Percentiles rank a stretch among this genome's conserved stretches.
Conservation (phyloP, 2,888 invertebrate genomes). For the Limnephilus lunatus region DNA sequence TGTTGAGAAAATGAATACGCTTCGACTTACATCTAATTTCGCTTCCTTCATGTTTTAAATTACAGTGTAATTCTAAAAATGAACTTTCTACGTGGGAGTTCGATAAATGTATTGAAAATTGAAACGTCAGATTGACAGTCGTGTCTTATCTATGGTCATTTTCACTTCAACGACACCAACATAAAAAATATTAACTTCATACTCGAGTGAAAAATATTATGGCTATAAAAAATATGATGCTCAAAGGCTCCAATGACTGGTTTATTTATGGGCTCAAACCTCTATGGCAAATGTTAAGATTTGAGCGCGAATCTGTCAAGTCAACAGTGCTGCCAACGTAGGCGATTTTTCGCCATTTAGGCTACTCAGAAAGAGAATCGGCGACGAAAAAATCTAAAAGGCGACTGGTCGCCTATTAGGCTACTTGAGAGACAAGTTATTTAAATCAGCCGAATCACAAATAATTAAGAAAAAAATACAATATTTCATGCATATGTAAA, state of each 20-base stretch:
- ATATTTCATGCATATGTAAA: no score
- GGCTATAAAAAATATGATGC: no score
- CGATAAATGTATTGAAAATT: conserved; percentile 45
- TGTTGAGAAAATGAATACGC: not conserved
- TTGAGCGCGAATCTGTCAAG: conserved; percentile 14
- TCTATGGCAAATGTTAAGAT: not conserved
- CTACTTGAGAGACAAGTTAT: no score
- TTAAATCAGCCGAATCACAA: no score
- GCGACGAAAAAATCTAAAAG: no score
- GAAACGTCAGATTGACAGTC: conserved; percentile 63
- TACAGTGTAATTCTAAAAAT: conserved; percentile 60
- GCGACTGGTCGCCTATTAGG: no score
- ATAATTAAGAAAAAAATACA: no score
- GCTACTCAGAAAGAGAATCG: no score
- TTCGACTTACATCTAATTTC: conserved; percentile 78
- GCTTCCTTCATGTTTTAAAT: conserved; percentile 71
- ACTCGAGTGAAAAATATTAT: no score
- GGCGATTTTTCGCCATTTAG: no score
- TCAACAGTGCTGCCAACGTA: no score
- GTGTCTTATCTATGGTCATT: conserved; percentile 27
- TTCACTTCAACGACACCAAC: not conserved
- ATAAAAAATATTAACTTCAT: not conserved
- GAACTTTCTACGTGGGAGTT: conserved; percentile 50
- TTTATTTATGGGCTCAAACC: not conserved
- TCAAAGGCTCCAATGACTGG: no score